Base-by-base conservation (phyloP, 2,797 vertebrate genomes). In the Scomberomorus guttatus region DNA sequence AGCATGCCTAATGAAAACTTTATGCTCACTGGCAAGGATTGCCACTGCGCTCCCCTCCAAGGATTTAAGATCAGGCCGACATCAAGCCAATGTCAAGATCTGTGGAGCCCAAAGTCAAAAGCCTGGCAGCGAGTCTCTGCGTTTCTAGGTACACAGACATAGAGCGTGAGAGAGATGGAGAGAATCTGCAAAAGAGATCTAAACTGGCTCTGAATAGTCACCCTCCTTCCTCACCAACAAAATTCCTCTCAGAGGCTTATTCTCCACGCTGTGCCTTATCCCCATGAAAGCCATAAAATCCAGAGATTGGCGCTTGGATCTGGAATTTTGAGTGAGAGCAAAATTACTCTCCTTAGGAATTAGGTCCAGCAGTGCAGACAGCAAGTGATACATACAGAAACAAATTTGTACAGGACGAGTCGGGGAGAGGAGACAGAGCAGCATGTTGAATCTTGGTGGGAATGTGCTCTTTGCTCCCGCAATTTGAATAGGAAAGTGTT, bases 31-130 rank as follows among this genome's bases (percentile, higher is more conserved):
- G 90, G 92, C 89, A 91, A 86, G 80, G 87, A 81, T 80, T 81
- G 87, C 83, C 87, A 85, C 79, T 68, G 67, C 34, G 8, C 84
- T 80, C 56, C 84, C 69, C 86, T 87, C 87, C 37, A 46, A 83
- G 89, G 88, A 85, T 86, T 91, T 90, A 83, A 87, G 90, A 92
- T 90, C 89, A 91, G 84, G 73, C 88, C 70, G 57, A 93, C 87
- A 81, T 92, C 90, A 86, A 95, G 89, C 88, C 92, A 89, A 90
- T 93, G 90, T 95, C 92, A 91, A 91, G 92, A 94, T 94, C 85
- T 79, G 85, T 83, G 39, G 50, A 88, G 86, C 79, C 82, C 89
- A 89, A 89, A 92, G 91, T 92, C 89, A 89, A 88, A 90, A 91
- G 69, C 82, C 84, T 89, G 81, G 85, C 87, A 81, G 77, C 29